Evolutionary conservation across 1,140 invertebrate genomes (phyloP).

Genomic region (Drosophila ficusphila): DNA sequence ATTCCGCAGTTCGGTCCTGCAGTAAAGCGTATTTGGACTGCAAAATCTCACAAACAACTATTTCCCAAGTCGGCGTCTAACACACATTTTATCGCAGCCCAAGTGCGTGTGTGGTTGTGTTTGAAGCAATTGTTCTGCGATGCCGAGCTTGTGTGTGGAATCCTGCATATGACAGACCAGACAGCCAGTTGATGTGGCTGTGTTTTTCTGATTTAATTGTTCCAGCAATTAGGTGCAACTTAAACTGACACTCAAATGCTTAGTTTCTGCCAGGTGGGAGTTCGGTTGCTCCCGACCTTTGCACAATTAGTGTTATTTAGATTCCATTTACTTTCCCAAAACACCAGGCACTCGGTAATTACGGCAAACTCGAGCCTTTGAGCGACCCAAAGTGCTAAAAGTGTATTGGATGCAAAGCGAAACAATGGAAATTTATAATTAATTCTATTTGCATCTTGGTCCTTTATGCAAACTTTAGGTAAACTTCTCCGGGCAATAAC

Average conservation of each 20-base stretch:
- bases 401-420: constrained; percentile 19
- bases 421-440: constrained; percentile 44
- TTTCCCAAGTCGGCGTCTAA: constrained; percentile 23
- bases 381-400: neutral
- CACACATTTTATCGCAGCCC: constrained; percentile 35
- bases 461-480: constrained; percentile 19
- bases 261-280: constrained; percentile 3
- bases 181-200: constrained; percentile 12
- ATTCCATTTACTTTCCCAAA: constrained; percentile 1
- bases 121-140: constrained; percentile 20
- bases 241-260: constrained; percentile 8
- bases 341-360: constrained; percentile 23
- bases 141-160: constrained; percentile 9
- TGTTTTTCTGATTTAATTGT: constrained; percentile 41
- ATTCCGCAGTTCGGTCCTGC: neutral
- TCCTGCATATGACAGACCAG: constrained; percentile 38
- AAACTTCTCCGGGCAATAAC: constrained; percentile 25
- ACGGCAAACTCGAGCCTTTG: constrained; percentile 15
- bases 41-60: constrained; percentile 38
- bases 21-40: neutral
- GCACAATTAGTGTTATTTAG: constrained; percentile 22
- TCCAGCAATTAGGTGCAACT: constrained; percentile 25
- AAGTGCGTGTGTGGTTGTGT: neutral
- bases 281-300: constrained; percentile 5
- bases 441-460: constrained; percentile 16